A percentile compares a stretch with the other conserved stretches of the same genome.
Evolutionary conservation across 2,888 invertebrate species (phyloP).

Genomic region (Acrobasis repandana): DNA sequence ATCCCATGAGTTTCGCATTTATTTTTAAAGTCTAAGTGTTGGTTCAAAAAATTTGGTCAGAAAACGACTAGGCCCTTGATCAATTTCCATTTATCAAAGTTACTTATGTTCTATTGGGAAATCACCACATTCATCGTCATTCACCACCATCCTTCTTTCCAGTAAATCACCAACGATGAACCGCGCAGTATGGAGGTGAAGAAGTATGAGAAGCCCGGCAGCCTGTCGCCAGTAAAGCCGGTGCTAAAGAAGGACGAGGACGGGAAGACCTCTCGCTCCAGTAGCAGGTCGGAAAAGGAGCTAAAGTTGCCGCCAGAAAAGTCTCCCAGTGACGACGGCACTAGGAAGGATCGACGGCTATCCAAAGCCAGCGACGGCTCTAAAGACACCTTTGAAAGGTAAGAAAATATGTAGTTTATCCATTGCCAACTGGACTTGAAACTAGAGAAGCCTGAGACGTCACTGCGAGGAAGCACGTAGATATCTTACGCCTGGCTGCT

Average conservation of each 20-base stretch:
- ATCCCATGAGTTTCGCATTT: too few relatives aligned
- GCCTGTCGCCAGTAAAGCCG: conserved; percentile 66
- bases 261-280: conserved; percentile 57
- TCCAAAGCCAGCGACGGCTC: conserved; percentile 69
- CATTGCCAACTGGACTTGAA: too few relatives aligned
- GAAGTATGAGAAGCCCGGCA: conserved; percentile 72
- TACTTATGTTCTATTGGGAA: too few relatives aligned
- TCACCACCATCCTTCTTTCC: conserved; percentile 21
- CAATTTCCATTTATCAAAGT: too few relatives aligned
- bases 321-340: conserved; percentile 61
- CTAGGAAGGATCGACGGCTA: conserved; percentile 54
- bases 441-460: too few relatives aligned
- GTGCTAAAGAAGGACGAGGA: conserved; percentile 60
- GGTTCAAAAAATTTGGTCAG: too few relatives aligned
- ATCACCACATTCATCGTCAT: background rate
- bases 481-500: too few relatives aligned
- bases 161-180: conserved; percentile 61
- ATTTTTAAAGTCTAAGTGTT: too few relatives aligned
- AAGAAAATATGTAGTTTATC: too few relatives aligned
- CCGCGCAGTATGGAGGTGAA: conserved; percentile 75
- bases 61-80: too few relatives aligned
- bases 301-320: conserved; percentile 65
- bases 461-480: too few relatives aligned
- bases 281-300: conserved; percentile 68
- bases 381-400: conserved; percentile 74